Evolutionary conservation across 2,797 vertebrate genomes (phyloP), one percentile per base, ranked within the genome.

Genomic region (Enteromius mattozi): DNA sequence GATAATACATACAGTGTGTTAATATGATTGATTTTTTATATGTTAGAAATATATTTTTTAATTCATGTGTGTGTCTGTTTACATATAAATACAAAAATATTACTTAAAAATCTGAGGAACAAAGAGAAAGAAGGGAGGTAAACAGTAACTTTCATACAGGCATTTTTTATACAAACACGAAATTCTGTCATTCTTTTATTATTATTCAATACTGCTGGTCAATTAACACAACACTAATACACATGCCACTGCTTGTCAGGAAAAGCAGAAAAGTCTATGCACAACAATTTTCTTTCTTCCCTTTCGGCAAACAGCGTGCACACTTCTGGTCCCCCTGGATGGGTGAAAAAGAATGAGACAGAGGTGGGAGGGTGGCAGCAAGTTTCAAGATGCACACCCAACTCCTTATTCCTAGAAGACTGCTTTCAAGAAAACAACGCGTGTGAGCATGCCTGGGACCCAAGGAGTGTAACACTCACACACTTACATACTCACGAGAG

Each of bases 401-500:
- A 35, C 75, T 77, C 40, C 33, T 82, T 80, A 78, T 81, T 84
- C 74, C 79, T 84, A 45, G 78, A 86, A 78, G 78, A 88, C 75
- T 40, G 65, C 56, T 81, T 78, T 84, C 72, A n/a, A 86, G 87
- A 85, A 82, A 84, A 84, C 78, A 81, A 80, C 35, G 0, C 45
- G 66, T 78, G 56, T 81, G 83, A 85, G 76, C 80, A 42, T 75
- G 81, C 66, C 83, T 59, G 37, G 49, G 77, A 83, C 65, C 65
- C 9, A 27, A 61, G 16, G 24, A 83, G 77, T 72, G 56, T 59
- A 37, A 83, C 68, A 84, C 47, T 37, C 35, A 76, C 77, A 87
- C 8, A 71, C 37, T 78, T 51, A 83, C 84, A 81, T 37, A 74
- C 81, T 84, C 87, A 81, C 47, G 33, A 70, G 80, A 42, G 77